phyloP scores from a whole-genome alignment of 2,797 vertebrate genomes.

The Hephaestus fuliginosus region DNA sequence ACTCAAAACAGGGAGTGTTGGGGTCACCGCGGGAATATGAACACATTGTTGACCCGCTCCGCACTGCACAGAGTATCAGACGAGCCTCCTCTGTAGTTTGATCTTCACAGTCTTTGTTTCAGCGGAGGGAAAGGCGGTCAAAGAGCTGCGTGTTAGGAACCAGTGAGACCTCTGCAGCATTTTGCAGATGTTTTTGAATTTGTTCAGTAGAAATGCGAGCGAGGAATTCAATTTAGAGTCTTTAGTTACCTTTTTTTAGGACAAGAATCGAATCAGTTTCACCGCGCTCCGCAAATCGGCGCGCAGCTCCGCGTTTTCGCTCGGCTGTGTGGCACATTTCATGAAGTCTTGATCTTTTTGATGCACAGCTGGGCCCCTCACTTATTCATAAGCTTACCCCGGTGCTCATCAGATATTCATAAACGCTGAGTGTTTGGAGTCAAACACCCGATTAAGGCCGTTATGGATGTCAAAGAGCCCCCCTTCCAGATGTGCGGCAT shows the following conservation, averaged over 20 bases:
- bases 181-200: conserved; percentile 4
- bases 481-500: conserved; percentile 48
- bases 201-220: background rate
- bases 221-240: conserved; percentile 12
- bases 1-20: conserved; percentile 31
- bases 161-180: background rate
- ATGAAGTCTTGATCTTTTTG: conserved; percentile 59
- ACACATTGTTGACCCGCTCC: conserved; percentile 45
- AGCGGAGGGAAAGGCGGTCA: conserved; percentile 1
- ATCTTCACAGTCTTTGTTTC: background rate
- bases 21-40: conserved; percentile 46
- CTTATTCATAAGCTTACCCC: conserved; percentile 79
- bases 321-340: conserved; percentile 7
- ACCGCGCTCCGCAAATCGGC: background rate
- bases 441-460: conserved; percentile 71
- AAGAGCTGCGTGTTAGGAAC: conserved; percentile 7
- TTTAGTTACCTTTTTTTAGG: background rate
- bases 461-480: conserved; percentile 63
- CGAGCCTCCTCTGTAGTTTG: conserved; percentile 15
- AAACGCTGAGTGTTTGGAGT: conserved; percentile 74
- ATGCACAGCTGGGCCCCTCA: conserved; percentile 74
- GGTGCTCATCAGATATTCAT: conserved; percentile 77
- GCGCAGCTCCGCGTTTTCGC: background rate
- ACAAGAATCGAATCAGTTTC: background rate
- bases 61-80: conserved; percentile 11